These are phyloP conservation scores for Plemyria rubiginata DNA, from an alignment of 2,888 invertebrate genomes.

Conservation along the genomic window DNA sequence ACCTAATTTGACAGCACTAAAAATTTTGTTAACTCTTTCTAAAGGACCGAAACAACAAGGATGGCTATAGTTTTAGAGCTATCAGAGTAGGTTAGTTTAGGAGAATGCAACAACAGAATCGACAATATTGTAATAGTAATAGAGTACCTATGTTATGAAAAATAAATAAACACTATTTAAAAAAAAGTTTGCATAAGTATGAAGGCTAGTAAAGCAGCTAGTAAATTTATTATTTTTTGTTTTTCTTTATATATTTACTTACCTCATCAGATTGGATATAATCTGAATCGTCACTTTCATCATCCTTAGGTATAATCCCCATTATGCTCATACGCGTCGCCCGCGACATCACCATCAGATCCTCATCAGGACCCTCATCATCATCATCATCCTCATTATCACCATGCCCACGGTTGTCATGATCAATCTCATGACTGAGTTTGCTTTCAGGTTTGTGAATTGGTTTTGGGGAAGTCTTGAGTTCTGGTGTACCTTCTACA, in stretches of 20 bases:
- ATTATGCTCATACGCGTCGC: constrained; percentile 81
- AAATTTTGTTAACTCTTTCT: no score
- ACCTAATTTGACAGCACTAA: no score
- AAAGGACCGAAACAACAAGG: no score
- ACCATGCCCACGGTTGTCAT: constrained; percentile 18
- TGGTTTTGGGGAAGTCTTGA: background rate
- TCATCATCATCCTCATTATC: constrained; percentile 38
- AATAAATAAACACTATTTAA: no score
- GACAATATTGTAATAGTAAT: no score
- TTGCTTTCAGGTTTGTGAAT: constrained; percentile 12
- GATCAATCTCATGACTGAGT: constrained; percentile 32
- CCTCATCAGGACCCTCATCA: constrained; percentile 67
- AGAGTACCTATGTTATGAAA: no score
- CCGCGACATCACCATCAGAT: constrained; percentile 74
- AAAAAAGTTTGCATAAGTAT: no score
- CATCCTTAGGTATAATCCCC: constrained; percentile 71
- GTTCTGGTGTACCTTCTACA: background rate
- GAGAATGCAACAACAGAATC: no score
- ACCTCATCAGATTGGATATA: constrained; percentile 79
- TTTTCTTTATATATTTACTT: constrained; percentile 43
- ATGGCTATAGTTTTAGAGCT: no score
- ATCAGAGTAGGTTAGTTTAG: no score
- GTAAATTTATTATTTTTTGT: background rate
- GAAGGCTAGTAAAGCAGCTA: no score
- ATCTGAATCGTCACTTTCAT: constrained; percentile 76